A percentile compares a stretch with the other conserved stretches of the same genome.
Evolutionary conservation across 2,797 vertebrate species (phyloP).

Genomic region (Hypotaenidia philippensis): DNA sequence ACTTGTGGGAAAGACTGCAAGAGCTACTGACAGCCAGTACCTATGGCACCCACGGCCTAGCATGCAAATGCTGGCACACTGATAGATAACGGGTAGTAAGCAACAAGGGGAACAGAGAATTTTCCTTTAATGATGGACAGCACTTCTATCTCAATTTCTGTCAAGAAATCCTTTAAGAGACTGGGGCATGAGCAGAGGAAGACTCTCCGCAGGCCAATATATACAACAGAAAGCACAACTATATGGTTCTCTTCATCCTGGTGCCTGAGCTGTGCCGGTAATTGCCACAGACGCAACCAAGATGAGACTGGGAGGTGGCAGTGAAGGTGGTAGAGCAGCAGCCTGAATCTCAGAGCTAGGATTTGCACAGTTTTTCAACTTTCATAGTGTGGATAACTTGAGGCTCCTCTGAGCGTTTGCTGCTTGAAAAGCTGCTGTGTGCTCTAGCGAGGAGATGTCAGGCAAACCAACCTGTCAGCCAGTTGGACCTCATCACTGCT

Average conservation of each 20-base stretch:
- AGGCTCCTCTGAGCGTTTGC: accelerated
- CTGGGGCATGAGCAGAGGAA: accelerated
- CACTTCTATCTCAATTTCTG: neutral
- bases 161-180: neutral
- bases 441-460: accelerated
- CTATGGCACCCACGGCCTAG: neutral
- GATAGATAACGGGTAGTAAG: neutral
- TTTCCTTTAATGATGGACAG: neutral
- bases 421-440: neutral
- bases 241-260: neutral
- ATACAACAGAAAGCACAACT: accelerated
- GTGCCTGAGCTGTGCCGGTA: neutral
- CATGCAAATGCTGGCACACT: neutral
- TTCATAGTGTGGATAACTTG: neutral
- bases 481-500: neutral
- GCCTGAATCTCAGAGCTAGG: neutral
- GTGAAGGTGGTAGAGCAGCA: accelerated
- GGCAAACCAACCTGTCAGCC: accelerated
- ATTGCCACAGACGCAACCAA: neutral
- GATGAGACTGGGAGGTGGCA: neutral
- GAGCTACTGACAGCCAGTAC: neutral
- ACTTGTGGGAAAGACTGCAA: neutral
- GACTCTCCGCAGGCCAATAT: neutral
- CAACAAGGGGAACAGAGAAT: accelerated
- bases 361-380: neutral